Evolutionary conservation across 2,113 vertebrate species (phyloP).

Genomic region (Petaurus breviceps): DNA sequence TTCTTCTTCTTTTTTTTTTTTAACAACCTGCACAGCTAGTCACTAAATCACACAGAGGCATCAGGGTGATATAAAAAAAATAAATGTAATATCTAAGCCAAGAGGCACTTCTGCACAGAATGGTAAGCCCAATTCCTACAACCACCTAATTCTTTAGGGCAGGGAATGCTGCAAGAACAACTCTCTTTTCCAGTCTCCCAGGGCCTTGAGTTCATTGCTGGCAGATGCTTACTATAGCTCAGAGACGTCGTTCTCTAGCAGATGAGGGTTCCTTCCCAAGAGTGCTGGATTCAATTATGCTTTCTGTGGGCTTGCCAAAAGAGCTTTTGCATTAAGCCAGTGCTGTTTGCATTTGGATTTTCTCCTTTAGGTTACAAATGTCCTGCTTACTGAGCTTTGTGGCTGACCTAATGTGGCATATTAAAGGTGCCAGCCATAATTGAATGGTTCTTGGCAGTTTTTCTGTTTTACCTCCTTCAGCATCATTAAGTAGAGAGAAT

Average conservation of each 20-base stretch:
- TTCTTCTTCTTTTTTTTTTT: neutral
- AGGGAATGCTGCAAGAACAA: conserved; percentile 61
- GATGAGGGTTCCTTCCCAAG: conserved; percentile 74
- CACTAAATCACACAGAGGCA: neutral
- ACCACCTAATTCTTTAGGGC: neutral
- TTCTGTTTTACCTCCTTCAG: conserved; percentile 49
- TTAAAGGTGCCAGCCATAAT: conserved; percentile 63
- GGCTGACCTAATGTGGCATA: conserved; percentile 70
- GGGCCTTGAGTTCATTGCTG: conserved; percentile 50
- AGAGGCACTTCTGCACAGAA: neutral
- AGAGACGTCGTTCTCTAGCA: conserved; percentile 73
- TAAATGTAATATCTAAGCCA: neutral
- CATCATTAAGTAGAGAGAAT: conserved; percentile 68
- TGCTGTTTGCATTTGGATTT: conserved; percentile 75
- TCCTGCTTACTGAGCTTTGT: conserved; percentile 73
- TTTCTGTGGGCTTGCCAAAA: conserved; percentile 70
- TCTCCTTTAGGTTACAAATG: conserved; percentile 68
- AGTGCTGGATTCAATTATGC: conserved; percentile 75
- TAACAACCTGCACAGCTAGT: neutral
- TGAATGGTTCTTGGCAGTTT: conserved; percentile 66
- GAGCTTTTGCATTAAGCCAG: conserved; percentile 67
- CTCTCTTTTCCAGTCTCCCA: conserved; percentile 57
- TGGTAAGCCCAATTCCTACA: neutral
- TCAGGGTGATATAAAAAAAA: neutral
- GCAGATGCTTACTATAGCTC: conserved; percentile 65